Evolutionary conservation across 1,140 invertebrate species (phyloP).

Genomic region (Temnothorax curvispinosus): DNA sequence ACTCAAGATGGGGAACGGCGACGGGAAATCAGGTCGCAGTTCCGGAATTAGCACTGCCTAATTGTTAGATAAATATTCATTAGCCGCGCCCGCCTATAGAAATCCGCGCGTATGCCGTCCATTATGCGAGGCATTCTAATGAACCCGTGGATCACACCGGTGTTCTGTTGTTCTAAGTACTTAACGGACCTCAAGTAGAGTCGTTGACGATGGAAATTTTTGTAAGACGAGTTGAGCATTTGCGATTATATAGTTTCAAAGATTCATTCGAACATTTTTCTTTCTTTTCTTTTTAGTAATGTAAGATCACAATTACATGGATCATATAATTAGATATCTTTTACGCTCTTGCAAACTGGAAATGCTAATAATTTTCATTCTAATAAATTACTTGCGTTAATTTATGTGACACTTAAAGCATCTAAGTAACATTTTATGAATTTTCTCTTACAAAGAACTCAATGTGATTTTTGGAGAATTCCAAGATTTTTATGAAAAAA

Average conservation of each 20-base stretch:
- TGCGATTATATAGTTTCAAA: neutral
- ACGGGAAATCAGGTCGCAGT: slow-evolving; percentile 32
- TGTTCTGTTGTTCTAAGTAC: slow-evolving; percentile 51
- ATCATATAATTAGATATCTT: neutral
- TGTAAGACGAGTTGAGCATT: neutral
- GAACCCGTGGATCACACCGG: slow-evolving; percentile 40
- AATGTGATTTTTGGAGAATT: too few relatives aligned
- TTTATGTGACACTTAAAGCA: neutral
- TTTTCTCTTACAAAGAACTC: too few relatives aligned
- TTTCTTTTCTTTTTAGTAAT: neutral
- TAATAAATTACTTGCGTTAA: neutral
- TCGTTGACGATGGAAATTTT: slow-evolving; percentile 24
- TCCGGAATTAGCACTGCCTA: slow-evolving; percentile 57
- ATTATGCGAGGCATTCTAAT: slow-evolving; percentile 66
- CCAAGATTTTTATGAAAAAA: neutral
- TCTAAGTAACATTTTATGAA: neutral
- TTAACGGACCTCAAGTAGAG: slow-evolving; percentile 26
- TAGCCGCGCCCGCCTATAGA: slow-evolving; percentile 48
- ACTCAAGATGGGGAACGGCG: neutral
- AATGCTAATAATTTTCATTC: neutral
- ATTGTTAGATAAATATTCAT: slow-evolving; percentile 67
- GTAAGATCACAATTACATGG: neutral
- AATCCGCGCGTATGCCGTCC: slow-evolving; percentile 57
- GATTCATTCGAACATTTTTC: neutral
- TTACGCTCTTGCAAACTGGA: neutral